phyloP scores from a whole-genome alignment of 2,888 invertebrate genomes.

The Barypeithes pellucidus region DNA sequence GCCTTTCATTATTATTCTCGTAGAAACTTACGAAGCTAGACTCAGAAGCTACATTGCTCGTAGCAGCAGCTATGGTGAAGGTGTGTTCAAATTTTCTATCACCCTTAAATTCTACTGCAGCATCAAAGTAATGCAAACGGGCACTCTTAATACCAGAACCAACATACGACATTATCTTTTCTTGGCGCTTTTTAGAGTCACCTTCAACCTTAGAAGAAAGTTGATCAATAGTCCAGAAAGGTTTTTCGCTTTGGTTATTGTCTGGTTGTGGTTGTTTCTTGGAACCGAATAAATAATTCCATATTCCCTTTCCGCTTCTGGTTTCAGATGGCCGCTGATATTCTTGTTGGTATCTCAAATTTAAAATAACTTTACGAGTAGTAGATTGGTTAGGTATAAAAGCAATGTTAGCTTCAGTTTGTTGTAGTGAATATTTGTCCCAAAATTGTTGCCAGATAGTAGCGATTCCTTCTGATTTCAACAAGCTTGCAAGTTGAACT shows the following conservation, averaged over 20 bases:
- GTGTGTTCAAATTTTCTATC: conserved; percentile 72
- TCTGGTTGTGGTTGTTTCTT: neutral
- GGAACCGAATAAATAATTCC: neutral
- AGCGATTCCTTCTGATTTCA: conserved; percentile 60
- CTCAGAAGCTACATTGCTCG: conserved; percentile 75
- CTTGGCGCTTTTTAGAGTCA: conserved; percentile 72
- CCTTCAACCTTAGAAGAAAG: conserved; percentile 60
- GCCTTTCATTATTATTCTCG: conserved; percentile 62
- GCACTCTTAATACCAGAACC: conserved; percentile 74
- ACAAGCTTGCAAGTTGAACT: conserved; percentile 64
- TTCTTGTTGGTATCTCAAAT: conserved; percentile 55
- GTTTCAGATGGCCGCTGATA: conserved; percentile 50
- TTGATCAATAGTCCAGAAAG: conserved; percentile 55
- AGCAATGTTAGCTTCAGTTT: conserved; percentile 71
- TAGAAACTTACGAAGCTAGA: conserved; percentile 72
- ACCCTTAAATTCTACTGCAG: conserved; percentile 75
- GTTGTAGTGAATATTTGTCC: conserved; percentile 70
- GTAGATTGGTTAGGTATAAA: conserved; percentile 63
- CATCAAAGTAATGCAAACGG: conserved; percentile 72
- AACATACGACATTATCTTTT: conserved; percentile 73
- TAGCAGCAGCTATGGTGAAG: conserved; percentile 73
- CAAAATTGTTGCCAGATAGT: conserved; percentile 61
- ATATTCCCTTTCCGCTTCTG: neutral
- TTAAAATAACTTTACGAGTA: conserved; percentile 52
- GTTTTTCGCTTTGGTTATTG: conserved; percentile 53